phyloP scores from a whole-genome alignment of 2,113 vertebrate genomes.

The Cyanoderma ruficeps region DNA sequence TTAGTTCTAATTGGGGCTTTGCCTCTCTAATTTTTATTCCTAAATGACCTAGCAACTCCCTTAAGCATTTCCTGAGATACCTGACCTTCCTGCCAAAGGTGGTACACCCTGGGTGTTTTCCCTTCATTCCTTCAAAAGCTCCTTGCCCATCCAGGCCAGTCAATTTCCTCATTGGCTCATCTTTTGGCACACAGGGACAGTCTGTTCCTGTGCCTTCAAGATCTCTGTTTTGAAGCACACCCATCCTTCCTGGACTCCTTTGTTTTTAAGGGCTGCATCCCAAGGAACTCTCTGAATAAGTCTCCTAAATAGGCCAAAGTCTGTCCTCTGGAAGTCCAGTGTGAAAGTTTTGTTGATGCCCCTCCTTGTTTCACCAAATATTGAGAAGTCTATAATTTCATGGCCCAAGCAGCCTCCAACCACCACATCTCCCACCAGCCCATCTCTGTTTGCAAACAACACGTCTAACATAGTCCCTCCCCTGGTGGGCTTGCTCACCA shows the following conservation, averaged over 20 bases:
- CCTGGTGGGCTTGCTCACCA: background rate
- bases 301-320: background rate
- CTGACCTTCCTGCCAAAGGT: background rate
- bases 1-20: background rate
- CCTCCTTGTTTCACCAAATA: background rate
- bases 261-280: background rate
- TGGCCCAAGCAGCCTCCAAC: background rate
- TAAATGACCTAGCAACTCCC: background rate
- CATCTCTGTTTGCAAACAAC: background rate
- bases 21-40: background rate
- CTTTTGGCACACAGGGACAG: background rate
- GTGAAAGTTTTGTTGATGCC: background rate
- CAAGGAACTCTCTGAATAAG: background rate
- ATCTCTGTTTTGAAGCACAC: background rate
- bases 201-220: background rate
- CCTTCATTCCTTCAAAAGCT: background rate
- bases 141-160: background rate
- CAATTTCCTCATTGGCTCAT: fast-evolving
- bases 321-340: background rate
- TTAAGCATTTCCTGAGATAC: background rate
- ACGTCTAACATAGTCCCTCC: background rate
- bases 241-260: background rate
- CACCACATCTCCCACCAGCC: background rate
- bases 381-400: background rate
- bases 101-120: background rate